A percentile compares a stretch with the other conserved stretches of the same genome.
Evolutionary conservation across 2,113 vertebrate genomes (phyloP).

Genomic region (Neodontobutis hainanensis): DNA sequence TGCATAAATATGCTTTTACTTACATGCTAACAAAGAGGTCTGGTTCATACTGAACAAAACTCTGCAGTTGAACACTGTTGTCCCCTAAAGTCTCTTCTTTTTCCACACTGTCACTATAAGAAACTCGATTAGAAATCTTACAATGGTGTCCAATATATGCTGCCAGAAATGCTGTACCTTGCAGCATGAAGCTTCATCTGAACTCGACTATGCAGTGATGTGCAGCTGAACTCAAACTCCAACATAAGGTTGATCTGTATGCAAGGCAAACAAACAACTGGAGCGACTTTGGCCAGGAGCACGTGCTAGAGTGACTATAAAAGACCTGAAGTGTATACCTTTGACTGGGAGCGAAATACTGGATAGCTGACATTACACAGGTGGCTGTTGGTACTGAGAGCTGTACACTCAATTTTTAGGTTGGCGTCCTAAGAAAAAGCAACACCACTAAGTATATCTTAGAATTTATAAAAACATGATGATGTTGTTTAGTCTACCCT

Average conservation of each 20-base stretch:
- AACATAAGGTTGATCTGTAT: slow-evolving; percentile 86
- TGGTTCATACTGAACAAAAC: slow-evolving; percentile 85
- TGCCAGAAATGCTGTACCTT: slow-evolving; percentile 75
- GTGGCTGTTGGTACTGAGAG: slow-evolving; percentile 74
- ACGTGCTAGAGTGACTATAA: slow-evolving; percentile 13
- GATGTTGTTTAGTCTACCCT: slow-evolving; percentile 72
- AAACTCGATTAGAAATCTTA: background rate
- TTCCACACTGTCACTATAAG: slow-evolving; percentile 86
- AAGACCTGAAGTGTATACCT: slow-evolving; percentile 69
- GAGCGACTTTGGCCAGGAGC: slow-evolving; percentile 25
- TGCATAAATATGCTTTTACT: background rate
- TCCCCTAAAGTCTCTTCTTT: slow-evolving; percentile 78
- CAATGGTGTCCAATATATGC: no score
- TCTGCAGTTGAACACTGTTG: slow-evolving; percentile 81
- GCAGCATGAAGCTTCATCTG: slow-evolving; percentile 81
- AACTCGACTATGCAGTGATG: slow-evolving; percentile 80
- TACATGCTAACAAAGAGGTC: slow-evolving; percentile 90
- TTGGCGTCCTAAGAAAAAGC: slow-evolving; percentile 71
- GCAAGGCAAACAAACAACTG: slow-evolving; percentile 16
- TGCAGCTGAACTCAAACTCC: slow-evolving; percentile 94
- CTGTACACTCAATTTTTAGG: slow-evolving; percentile 87
- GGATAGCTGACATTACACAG: slow-evolving; percentile 88
- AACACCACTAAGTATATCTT: background rate
- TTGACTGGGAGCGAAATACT: slow-evolving; percentile 86
- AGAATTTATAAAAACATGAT: background rate